Conservation (phyloP, 2,888 invertebrate species). For the Antitype chi region DNA sequence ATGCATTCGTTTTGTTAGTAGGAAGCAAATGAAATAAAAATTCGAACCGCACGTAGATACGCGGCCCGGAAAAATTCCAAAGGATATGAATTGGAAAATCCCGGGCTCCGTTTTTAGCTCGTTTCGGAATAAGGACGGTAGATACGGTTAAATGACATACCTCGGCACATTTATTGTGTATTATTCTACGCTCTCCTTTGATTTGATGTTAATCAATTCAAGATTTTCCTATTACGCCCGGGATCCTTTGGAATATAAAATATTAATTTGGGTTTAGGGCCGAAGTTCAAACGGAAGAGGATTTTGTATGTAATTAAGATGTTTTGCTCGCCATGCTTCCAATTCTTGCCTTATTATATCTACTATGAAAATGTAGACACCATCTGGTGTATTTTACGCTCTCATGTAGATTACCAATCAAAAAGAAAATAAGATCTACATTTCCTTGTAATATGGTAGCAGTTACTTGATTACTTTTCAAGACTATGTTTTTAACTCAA, state of each 20-base stretch:
- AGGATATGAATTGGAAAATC: conserved; percentile 76
- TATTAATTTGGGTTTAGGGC: conserved; percentile 57
- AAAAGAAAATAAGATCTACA: not conserved
- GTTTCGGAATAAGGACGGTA: conserved; percentile 57
- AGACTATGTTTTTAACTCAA: conserved; percentile 1
- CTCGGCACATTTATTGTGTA: conserved; percentile 62
- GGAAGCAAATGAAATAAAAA: conserved; percentile 76
- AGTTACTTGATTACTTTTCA: not conserved
- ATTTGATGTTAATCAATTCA: conserved; percentile 62
- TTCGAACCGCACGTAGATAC: conserved; percentile 65
- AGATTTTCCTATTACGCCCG: conserved; percentile 49
- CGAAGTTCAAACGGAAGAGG: conserved; percentile 44
- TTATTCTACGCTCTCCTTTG: conserved; percentile 59
- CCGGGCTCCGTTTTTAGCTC: conserved; percentile 61
- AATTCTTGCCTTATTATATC: not conserved
- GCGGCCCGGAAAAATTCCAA: conserved; percentile 68
- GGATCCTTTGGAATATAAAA: conserved; percentile 54
- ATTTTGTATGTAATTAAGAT: conserved; percentile 46
- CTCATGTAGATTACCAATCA: not conserved
- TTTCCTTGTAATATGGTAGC: not conserved
- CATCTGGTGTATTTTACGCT: not conserved
- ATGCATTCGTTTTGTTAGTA: conserved; percentile 76
- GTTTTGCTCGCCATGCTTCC: conserved; percentile 29
- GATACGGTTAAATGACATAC: conserved; percentile 64
- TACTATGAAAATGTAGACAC: conserved; percentile 8